Base-by-base conservation (phyloP, 2,113 vertebrate genomes). In the Pterocles orientalis region DNA sequence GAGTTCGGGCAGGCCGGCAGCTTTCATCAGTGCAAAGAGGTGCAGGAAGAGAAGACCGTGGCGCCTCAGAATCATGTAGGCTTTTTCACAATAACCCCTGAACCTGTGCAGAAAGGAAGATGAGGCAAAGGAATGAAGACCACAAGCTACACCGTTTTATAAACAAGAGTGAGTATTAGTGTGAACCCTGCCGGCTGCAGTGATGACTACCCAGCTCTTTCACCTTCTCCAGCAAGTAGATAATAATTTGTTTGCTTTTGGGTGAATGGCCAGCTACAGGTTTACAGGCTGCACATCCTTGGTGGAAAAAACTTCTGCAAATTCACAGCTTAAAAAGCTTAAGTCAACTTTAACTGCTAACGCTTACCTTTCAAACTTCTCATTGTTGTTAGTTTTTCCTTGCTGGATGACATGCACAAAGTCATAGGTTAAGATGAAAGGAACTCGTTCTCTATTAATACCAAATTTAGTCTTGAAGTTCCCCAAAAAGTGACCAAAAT, bases 391-490 rank as follows among this genome's bases (percentile, higher is more conserved):
- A 0, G 99, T 99, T 56, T 98, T 98, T 19, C 99, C 99, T 96
- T 99, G 98, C 95, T 99, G 99, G 94, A 99, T 99, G 80, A 99
- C 99, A 1, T 99, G 99, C 84, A 99, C 99, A 24, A 99, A 99
- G 97, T 99, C 99, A 0, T 99, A 99, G 1, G 99, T 99, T 96
- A 99, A 90, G 94, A 99, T 99, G 94, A 99, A 99, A 14, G 99
- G 99, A 87, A 99, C 99, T 7, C 99, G 99, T 91, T 99, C 99
- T 43, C 99, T 98, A 85, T 99, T 99, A 97, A 99, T 99, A 77
- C 99, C 99, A 61, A 99, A 99, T 97, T 99, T 99, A 76, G 99
- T 99, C 97, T 99, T 99, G 97, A 99, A 99, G 97, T 99, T 99
- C 34, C 99, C 99, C 97, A 99, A 96, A 91, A 99, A 99, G 97